Evolutionary conservation across 1,140 invertebrate species (phyloP), one percentile per base, ranked within the genome.

Genomic region (Anastrepha ludens): DNA sequence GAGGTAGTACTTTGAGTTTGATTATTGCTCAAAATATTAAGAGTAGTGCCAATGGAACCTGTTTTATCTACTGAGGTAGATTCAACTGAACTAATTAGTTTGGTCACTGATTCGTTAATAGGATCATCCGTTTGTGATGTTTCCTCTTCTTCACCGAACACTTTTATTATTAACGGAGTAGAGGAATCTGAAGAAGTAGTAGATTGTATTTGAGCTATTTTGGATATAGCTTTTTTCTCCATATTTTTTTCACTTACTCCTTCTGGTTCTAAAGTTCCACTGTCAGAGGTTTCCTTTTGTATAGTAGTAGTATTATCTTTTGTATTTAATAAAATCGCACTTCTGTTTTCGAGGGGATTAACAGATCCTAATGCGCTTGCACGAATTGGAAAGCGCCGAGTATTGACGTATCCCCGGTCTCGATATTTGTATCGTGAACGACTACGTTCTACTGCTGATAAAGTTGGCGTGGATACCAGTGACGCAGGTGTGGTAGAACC

Each of bases 141-240:
- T 20, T 81, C 44, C 1, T 88, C 94, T 87, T 90, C 94, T 87
- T 90, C 94, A 89, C 91, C 94, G 88, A 91, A 88, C 88, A 89
- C 94, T 55, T 89, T 93, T 89, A 93, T 94, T 90, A 93, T 94
- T 29, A 92, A 90, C n/a, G 92, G 91, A 9, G 91, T 94, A 15
- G 94, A 92, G 88, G 93, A 90, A 39, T 90, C 88, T 55, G 50
- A 55, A 55, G 50, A 8, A 0, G 50, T 55, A 55, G 50, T 55
- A 1, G 50, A 39, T 41, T n/a, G 39, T 4, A 29, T 3, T 44
- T 39, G 58, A n/a, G 50, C 20, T 20, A 85, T 11, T 85, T 85
- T 20, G 13, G 6, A 81, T 7, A 15, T 9, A 74, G 11, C 44
- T 13, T 41, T 62, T 62, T 17, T 13, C 2, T 41, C 85, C 13